Conservation (phyloP, 2,888 invertebrate species). For the Philereme vetulata region DNA sequence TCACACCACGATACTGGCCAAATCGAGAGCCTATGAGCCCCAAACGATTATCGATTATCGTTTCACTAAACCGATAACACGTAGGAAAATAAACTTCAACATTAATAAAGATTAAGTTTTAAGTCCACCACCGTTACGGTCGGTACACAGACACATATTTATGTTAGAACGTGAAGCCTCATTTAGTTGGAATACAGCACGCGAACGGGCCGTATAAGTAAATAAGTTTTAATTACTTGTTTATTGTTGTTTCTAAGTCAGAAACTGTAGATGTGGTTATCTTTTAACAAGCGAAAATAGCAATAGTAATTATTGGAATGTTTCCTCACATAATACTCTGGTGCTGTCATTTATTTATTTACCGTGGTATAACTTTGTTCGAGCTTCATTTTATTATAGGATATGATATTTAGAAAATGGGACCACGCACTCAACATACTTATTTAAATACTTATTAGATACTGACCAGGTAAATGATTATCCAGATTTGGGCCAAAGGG, state of each 20-base stretch:
- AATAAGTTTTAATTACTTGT: slow-evolving; percentile 68
- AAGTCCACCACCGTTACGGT: slow-evolving; percentile 30
- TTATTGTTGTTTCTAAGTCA: slow-evolving; percentile 54
- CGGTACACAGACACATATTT: slow-evolving; percentile 48
- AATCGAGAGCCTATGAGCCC: too few relatives aligned
- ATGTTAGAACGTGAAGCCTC: slow-evolving; percentile 55
- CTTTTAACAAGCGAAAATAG: slow-evolving; percentile 33
- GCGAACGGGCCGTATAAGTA: slow-evolving; percentile 61
- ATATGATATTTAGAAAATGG: too few relatives aligned
- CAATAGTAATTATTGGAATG: slow-evolving; percentile 25
- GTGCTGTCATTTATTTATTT: not conserved
- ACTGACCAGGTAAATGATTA: too few relatives aligned
- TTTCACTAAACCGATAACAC: slow-evolving; percentile 8
- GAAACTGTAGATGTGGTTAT: slow-evolving; percentile 45
- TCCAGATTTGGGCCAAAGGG: too few relatives aligned
- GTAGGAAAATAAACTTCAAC: slow-evolving; percentile 29
- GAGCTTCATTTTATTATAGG: too few relatives aligned
- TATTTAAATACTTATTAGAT: too few relatives aligned
- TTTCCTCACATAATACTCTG: slow-evolving; percentile 12
- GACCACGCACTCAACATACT: too few relatives aligned
- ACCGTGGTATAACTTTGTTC: not conserved
- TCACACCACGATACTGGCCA: not conserved
- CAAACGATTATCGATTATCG: not conserved
- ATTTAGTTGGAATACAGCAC: slow-evolving; percentile 59
- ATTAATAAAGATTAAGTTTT: slow-evolving; percentile 42